Evolutionary conservation across 1,140 invertebrate species (phyloP).

Genomic region (Mamestra configurata): DNA sequence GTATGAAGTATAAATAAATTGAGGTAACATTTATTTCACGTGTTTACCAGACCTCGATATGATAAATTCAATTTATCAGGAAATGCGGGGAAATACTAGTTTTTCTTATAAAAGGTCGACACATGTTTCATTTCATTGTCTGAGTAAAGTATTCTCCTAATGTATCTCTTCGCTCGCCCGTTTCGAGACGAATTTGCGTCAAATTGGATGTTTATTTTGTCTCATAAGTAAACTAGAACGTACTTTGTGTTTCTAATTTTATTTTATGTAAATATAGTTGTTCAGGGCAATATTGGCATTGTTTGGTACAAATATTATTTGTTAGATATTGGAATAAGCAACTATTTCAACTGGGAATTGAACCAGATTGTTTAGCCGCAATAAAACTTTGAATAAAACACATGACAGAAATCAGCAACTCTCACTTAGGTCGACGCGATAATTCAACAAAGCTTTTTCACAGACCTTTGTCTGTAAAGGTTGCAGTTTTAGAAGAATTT

Average conservation of each 20-base stretch:
- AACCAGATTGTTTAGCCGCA: too few species aligned
- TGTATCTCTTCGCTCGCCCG: background rate
- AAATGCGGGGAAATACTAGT: background rate
- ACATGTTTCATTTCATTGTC: background rate
- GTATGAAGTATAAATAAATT: too few species aligned
- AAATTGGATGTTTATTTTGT: background rate
- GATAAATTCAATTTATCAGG: conserved; percentile 13
- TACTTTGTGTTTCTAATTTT: background rate
- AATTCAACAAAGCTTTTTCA: too few species aligned
- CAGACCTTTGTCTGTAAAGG: too few species aligned
- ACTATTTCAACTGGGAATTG: background rate
- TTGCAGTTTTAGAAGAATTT: too few species aligned
- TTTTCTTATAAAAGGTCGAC: background rate
- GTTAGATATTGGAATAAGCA: background rate
- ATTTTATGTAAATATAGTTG: background rate
- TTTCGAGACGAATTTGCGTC: background rate
- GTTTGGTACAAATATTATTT: background rate
- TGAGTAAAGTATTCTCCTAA: conserved; percentile 8
- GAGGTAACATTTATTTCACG: too few species aligned
- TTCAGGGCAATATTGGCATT: background rate
- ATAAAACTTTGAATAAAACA: too few species aligned
- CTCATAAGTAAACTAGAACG: background rate
- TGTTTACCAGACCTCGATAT: too few species aligned
- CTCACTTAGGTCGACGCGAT: too few species aligned
- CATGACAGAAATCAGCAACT: too few species aligned